Evolutionary conservation across 2,797 vertebrate species (phyloP).

Genomic region (Okamejei kenojei): DNA sequence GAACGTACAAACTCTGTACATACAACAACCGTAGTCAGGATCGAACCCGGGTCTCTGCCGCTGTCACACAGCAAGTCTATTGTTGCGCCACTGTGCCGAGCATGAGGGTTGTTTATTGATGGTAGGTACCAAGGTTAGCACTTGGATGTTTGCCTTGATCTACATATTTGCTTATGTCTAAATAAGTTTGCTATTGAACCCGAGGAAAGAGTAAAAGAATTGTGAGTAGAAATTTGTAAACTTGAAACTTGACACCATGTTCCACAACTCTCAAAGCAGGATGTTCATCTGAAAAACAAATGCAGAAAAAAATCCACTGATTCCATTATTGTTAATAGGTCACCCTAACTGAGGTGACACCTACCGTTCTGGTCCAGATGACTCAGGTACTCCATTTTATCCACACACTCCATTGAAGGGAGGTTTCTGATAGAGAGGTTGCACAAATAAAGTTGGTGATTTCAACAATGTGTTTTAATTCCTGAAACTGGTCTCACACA

Average conservation of each 20-base stretch:
- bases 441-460: too few species aligned
- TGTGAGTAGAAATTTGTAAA: neutral
- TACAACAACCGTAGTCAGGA: too few species aligned
- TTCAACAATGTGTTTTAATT: too few species aligned
- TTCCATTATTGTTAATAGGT: neutral
- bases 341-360: neutral
- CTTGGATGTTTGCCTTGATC: neutral
- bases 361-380: neutral
- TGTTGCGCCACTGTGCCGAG: too few species aligned
- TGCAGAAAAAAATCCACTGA: neutral
- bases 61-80: too few species aligned
- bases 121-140: neutral
- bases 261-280: neutral
- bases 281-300: neutral
- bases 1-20: too few species aligned
- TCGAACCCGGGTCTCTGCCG: too few species aligned
- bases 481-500: too few species aligned
- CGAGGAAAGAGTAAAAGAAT: neutral
- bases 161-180: neutral
- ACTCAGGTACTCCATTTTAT: neutral
- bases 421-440: neutral
- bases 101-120: neutral
- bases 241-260: slow-evolving; percentile 11
- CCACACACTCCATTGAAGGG: neutral
- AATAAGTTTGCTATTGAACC: neutral